Conservation (phyloP, 92 coral and sea anemone genomes). For the Pocillopora meandrina region DNA sequence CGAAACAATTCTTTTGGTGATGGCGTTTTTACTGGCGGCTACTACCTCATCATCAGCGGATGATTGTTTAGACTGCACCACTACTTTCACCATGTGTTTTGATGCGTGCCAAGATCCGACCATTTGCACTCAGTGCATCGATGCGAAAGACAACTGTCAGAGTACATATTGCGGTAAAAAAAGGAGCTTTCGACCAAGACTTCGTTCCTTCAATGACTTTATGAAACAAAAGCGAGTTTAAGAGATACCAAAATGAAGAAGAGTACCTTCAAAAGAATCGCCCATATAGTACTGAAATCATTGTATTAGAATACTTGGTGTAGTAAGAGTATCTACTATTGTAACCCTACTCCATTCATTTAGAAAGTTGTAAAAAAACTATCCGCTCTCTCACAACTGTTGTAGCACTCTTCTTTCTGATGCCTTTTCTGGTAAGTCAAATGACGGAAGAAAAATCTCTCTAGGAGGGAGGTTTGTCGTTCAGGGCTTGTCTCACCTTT, state of each 20-base stretch:
- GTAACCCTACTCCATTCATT: not conserved
- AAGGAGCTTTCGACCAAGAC: slow-evolving; percentile 14
- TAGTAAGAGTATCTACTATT: not conserved
- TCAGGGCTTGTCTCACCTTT: no score
- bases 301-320: not conserved
- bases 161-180: not conserved
- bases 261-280: not conserved
- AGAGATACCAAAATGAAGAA: no score
- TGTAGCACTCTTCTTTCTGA: no score
- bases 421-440: no score
- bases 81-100: not conserved
- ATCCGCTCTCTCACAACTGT: no score
- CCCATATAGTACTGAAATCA: not conserved
- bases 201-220: slow-evolving; percentile 14
- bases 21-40: not conserved
- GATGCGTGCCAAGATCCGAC: not conserved
- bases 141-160: not conserved
- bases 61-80: not conserved
- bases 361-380: no score
- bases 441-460: no score
- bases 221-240: not conserved
- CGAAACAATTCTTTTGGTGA: not conserved
- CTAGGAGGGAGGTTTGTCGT: no score
- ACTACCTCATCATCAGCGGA: not conserved
- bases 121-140: not conserved